Base-by-base conservation (phyloP, 2,888 invertebrate genomes). In the Volucella inflata region DNA sequence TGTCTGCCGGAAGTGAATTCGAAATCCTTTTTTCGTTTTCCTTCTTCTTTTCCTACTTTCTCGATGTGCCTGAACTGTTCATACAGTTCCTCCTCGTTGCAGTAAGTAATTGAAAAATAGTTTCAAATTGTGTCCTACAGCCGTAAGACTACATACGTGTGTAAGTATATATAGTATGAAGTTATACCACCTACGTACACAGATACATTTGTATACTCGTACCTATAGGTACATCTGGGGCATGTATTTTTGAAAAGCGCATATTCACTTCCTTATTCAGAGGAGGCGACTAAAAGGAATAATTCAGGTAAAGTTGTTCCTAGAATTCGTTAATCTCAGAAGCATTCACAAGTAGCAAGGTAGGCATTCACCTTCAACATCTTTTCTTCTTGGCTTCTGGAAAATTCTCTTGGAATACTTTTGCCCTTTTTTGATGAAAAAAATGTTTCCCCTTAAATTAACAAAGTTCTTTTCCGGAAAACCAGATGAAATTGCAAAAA, bases 1-100 rank as follows among this genome's bases (percentile, higher is more conserved):
- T 9, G n/a, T 55, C 9, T 64, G 68, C 68, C 74, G 74, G 79
- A 83, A 79, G 68, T 74, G 79, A 55, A 74, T 50, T 64, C 64
- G 78, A 42, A 57, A 74, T 68, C 38, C 42, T 36, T 70, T 53
- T 67, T 40, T 30, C 44, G 21, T 68, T 77, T 53, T 14, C 59
- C 50, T 59, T 65, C 17, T 59, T 1, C 12, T 46, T 40, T 10
- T n/a, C 10, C 16, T 30, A 30, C 30, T 30, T 30, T 30, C 6
- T 30, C 6, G 30, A 6, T 30, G 6, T 30, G 30, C 30, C 6
- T 30, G 6, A 30, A 30, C 6, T 30, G 17, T 48, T 12, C n/a
- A 14, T 16, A 14, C 36, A 36, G 42, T 44, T 42, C 30, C 14
- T 14, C 65, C 4, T 14, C 30, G 30, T 30, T n/a, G 12, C 11